Evolutionary conservation across 1,140 invertebrate species (phyloP).

Genomic region (Antheraea mylitta): DNA sequence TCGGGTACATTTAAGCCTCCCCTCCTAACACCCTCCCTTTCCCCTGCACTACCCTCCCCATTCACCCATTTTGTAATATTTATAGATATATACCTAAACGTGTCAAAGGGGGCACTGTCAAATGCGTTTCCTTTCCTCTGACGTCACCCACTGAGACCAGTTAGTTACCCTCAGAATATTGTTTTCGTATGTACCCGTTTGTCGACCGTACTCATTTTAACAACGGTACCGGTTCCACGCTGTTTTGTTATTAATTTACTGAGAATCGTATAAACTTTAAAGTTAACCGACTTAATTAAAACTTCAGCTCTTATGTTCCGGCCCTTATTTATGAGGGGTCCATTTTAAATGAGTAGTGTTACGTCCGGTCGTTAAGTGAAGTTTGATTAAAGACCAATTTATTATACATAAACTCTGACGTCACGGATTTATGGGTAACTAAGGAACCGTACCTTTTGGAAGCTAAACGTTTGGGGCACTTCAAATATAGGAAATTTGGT

Average conservation of each 20-base stretch:
- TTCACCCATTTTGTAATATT: too few species aligned
- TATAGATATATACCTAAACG: too few species aligned
- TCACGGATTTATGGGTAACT: not conserved
- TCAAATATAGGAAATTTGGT: not conserved
- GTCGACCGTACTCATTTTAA: constrained; percentile 6
- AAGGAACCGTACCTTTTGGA: not conserved
- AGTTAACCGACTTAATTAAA: constrained; percentile 16
- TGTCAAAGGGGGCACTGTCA: too few species aligned
- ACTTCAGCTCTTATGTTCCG: constrained; percentile 12
- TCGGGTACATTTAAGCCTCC: too few species aligned
- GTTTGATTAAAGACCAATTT: constrained; percentile 18
- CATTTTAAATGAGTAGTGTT: constrained; percentile 9
- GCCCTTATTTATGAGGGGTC: constrained; percentile 10
- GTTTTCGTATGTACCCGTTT: not conserved
- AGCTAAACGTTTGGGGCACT: not conserved
- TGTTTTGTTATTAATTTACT: constrained; percentile 24
- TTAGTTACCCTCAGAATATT: too few species aligned
- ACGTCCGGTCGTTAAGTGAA: constrained; percentile 12
- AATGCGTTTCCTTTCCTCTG: too few species aligned
- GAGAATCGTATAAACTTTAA: constrained; percentile 23
- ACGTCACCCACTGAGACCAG: too few species aligned
- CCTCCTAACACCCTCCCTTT: too few species aligned
- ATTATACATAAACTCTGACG: constrained; percentile 8
- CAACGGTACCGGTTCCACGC: not conserved
- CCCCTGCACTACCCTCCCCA: too few species aligned